phyloP scores from a whole-genome alignment of 2,797 vertebrate species.

The Helarctos malayanus region DNA sequence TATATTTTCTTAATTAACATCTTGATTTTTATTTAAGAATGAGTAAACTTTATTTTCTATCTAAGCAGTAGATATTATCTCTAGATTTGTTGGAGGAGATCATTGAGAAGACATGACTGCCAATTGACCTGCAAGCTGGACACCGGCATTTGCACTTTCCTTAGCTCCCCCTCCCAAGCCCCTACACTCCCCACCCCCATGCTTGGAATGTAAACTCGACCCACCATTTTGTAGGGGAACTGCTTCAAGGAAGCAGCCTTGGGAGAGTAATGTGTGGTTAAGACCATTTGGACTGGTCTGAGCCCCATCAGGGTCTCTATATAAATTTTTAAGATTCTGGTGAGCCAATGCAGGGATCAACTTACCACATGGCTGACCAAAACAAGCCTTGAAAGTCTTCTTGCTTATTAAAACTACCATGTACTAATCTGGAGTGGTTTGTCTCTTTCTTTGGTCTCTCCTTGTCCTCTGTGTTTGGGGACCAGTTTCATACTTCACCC shows the following conservation, averaged over 20 bases:
- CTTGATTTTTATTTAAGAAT: not conserved
- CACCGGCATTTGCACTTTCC: not conserved
- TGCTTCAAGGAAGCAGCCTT: not conserved
- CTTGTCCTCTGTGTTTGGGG: not conserved
- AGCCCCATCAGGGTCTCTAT: not conserved
- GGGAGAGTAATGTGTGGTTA: not conserved
- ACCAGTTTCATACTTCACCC: not conserved
- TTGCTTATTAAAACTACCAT: not conserved
- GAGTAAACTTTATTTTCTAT: not conserved
- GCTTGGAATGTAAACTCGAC: not conserved
- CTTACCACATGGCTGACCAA: no score
- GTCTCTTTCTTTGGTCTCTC: not conserved
- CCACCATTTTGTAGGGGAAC: not conserved
- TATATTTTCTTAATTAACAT: not conserved
- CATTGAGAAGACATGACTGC: not conserved
- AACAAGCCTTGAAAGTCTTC: not conserved
- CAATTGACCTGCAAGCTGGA: not conserved
- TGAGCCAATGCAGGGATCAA: not conserved
- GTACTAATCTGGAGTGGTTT: not conserved
- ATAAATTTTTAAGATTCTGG: not conserved
- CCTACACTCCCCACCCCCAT: not conserved
- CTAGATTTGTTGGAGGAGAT: not conserved
- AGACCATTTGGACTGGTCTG: not conserved
- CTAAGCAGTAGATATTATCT: not conserved
- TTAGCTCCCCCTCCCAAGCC: no score